Conservation (phyloP, 2,797 vertebrate species). For the Streptopelia turtur region DNA sequence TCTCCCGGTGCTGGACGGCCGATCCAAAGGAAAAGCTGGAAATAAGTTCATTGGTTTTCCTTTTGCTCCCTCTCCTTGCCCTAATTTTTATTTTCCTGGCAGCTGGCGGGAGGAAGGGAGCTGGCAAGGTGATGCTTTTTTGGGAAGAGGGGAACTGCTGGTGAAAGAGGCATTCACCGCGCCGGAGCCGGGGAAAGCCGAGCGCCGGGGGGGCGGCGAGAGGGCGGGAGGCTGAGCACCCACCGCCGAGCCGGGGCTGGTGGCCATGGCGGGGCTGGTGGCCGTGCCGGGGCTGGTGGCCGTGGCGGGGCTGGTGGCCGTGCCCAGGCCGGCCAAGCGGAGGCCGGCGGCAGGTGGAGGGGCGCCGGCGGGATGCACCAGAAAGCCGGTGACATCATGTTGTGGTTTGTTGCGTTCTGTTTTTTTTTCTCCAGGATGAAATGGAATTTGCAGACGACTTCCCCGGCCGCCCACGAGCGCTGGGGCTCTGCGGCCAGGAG, state of each 20-base stretch:
- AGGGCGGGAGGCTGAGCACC: not conserved
- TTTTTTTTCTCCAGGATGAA: conserved; percentile 11
- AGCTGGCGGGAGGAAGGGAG: conserved; percentile 58
- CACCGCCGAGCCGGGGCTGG: not conserved
- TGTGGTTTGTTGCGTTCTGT: not conserved
- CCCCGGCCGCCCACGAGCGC: not conserved
- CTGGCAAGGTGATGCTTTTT: conserved; percentile 56
- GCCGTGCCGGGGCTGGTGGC: not conserved
- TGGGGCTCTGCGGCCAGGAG: not conserved
- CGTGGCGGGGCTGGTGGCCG: not conserved
- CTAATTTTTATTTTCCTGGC: conserved; percentile 75
- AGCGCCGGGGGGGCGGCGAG: not conserved
- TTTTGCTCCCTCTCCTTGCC: conserved; percentile 35
- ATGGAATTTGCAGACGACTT: conserved; percentile 28
- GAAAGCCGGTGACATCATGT: conserved; percentile 29
- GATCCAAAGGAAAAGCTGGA: conserved; percentile 35
- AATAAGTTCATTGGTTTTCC: conserved; percentile 55
- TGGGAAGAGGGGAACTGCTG: conserved; percentile 33
- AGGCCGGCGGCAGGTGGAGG: conserved; percentile 4
- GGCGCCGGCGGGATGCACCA: not conserved
- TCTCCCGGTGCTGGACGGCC: conserved; percentile 4
- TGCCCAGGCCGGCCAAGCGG: not conserved
- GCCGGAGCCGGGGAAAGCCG: not conserved
- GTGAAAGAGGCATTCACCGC: not conserved
- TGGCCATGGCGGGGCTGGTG: not conserved